phyloP scores from a whole-genome alignment of 2,113 vertebrate genomes.

The Platichthys flesus region DNA sequence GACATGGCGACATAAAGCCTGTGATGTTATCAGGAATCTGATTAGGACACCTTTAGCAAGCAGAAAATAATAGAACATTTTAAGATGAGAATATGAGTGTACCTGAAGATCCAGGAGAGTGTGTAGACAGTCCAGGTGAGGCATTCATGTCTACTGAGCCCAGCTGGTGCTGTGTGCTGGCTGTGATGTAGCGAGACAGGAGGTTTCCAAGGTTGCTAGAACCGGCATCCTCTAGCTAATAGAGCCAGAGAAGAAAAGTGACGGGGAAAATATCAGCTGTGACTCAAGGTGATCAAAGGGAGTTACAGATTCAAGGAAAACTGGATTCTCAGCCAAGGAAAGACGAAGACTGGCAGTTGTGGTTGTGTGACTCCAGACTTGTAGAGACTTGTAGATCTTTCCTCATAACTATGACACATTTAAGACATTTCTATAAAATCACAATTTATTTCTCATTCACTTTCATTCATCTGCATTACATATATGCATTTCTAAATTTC shows the following conservation, averaged over 20 bases:
- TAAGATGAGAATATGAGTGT: background rate
- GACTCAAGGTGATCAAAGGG: background rate
- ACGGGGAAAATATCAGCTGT: background rate
- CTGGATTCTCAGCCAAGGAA: background rate
- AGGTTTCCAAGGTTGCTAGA: constrained; percentile 93
- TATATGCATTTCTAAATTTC: too few relatives aligned
- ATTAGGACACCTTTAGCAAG: background rate
- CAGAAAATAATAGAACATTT: background rate
- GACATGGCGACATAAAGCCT: too few relatives aligned
- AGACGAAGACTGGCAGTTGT: background rate
- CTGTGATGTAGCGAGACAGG: constrained; percentile 92
- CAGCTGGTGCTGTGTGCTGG: constrained; percentile 90
- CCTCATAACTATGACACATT: too few relatives aligned
- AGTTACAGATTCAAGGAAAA: too few relatives aligned
- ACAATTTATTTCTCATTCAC: too few relatives aligned
- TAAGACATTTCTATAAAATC: too few relatives aligned
- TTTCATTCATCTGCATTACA: too few relatives aligned
- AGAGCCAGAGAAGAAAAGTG: constrained; percentile 35
- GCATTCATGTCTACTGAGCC: constrained; percentile 90
- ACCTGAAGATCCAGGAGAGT: constrained; percentile 98
- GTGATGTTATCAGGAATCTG: background rate
- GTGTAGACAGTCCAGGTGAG: constrained; percentile 93
- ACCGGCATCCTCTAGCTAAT: constrained; percentile 95
- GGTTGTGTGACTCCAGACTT: background rate
- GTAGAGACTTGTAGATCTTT: too few relatives aligned